phyloP scores from a whole-genome alignment of 1,140 invertebrate species.

The Drosophila neocordata region DNA sequence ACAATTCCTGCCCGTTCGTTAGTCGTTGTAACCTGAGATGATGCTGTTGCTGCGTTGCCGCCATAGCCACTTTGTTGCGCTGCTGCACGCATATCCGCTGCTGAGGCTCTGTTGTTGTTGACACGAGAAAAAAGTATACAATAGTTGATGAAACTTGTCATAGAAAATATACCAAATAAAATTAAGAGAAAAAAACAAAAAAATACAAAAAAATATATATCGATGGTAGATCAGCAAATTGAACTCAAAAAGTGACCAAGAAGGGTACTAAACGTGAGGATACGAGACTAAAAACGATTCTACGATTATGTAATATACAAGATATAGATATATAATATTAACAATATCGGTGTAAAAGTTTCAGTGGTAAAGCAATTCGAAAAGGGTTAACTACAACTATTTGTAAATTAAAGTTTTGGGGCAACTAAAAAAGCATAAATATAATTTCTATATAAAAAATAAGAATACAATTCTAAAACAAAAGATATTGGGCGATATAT shows the following conservation, averaged over 20 bases:
- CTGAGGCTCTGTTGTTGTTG: slow-evolving; percentile 86
- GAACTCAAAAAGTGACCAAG: not conserved
- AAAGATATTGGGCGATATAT: no score
- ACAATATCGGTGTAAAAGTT: no score
- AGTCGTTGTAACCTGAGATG: slow-evolving; percentile 46
- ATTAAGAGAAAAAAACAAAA: no score
- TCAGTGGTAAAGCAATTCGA: no score
- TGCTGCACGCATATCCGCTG: slow-evolving; percentile 89
- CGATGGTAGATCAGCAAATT: not conserved
- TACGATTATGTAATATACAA: not conserved
- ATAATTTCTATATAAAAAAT: no score
- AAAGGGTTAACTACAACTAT: no score
- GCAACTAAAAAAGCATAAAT: no score
- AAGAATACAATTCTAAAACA: no score
- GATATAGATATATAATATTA: not conserved
- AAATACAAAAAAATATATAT: not conserved
- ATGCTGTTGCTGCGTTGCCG: slow-evolving; percentile 37
- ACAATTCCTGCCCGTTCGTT: slow-evolving; percentile 87
- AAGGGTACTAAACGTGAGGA: not conserved
- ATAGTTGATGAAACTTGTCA: not conserved
- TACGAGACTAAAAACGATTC: not conserved
- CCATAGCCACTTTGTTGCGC: slow-evolving; percentile 83
- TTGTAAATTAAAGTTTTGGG: no score
- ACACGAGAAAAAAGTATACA: slow-evolving; percentile 21
- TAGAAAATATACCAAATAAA: no score